Percentiles rank a stretch among this genome's conserved stretches.
Conservation (phyloP, 2,888 invertebrate species). For the Hirtodrosophila histrioides region DNA sequence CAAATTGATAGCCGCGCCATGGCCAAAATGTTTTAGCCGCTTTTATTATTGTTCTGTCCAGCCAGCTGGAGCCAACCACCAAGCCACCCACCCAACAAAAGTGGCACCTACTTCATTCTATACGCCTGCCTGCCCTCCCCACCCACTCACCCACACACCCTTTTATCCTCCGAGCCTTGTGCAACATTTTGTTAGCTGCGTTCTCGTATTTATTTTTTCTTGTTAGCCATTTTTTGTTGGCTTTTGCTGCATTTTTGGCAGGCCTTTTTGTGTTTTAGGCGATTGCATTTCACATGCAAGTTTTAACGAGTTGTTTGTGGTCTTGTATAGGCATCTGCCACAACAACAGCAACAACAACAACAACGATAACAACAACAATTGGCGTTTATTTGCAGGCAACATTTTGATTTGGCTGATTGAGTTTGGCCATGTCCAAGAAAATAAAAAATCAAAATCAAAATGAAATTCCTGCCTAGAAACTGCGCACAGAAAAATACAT, state of each 20-base stretch:
- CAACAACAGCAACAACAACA: conserved; percentile 28
- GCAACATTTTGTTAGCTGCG: conserved; percentile 4
- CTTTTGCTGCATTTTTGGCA: conserved; percentile 9
- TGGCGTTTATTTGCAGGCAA: conserved; percentile 67
- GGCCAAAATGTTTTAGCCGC: conserved; percentile 50
- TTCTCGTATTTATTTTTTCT: conserved; percentile 19
- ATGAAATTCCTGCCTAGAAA: conserved; percentile 7
- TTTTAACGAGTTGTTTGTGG: conserved; percentile 78
- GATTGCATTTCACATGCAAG: conserved; percentile 76
- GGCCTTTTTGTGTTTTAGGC: conserved; percentile 52
- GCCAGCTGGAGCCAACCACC: conserved; percentile 21
- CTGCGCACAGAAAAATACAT: conserved; percentile 20
- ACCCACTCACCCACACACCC: too few species aligned
- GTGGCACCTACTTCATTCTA: not conserved
- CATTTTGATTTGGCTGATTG: conserved; percentile 72
- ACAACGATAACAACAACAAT: conserved; percentile 42
- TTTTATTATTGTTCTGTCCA: conserved; percentile 30
- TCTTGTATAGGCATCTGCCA: conserved; percentile 57
- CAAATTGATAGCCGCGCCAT: conserved; percentile 68
- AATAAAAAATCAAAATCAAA: not conserved
- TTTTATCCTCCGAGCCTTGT: too few species aligned
- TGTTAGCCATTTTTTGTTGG: conserved; percentile 2
- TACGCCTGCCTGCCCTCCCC: not conserved
- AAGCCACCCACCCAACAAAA: not conserved
- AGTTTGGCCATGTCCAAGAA: conserved; percentile 41